Percentiles rank a stretch among this genome's conserved stretches.
Evolutionary conservation across 2,888 invertebrate species (phyloP).

Genomic region (Molorchus minor): DNA sequence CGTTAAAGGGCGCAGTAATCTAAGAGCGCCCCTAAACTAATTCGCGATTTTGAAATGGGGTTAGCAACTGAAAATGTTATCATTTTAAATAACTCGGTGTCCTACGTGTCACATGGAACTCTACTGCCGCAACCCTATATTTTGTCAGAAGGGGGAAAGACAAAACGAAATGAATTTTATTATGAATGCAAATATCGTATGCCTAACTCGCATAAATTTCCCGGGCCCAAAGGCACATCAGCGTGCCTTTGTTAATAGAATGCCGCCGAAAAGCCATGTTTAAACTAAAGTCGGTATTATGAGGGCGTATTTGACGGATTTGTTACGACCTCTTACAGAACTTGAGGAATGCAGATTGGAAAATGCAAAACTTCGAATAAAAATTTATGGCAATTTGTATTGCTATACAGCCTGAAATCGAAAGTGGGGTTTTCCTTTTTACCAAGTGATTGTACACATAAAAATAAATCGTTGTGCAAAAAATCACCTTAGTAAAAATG

Average conservation of each 20-base stretch:
- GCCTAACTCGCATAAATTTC: conserved; percentile 42
- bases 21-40: background rate
- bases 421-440: too few relatives aligned
- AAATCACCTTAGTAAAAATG: too few relatives aligned
- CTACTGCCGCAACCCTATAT: conserved; percentile 44
- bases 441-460: too few relatives aligned
- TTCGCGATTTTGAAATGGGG: conserved; percentile 12
- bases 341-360: too few relatives aligned
- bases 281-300: conserved; percentile 29
- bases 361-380: too few relatives aligned
- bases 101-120: conserved; percentile 34
- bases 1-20: too few relatives aligned
- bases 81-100: conserved; percentile 37
- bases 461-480: too few relatives aligned
- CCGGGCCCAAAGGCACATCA: conserved; percentile 33
- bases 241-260: conserved; percentile 35
- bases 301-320: conserved; percentile 15
- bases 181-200: conserved; percentile 48
- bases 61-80: conserved; percentile 36
- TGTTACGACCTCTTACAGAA: too few relatives aligned
- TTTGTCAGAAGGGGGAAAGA: conserved; percentile 31
- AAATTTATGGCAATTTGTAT: too few relatives aligned
- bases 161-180: conserved; percentile 44
- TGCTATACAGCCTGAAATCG: too few relatives aligned
- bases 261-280: conserved; percentile 31